phyloP scores from a whole-genome alignment of 2,888 invertebrate species.

The Dione vanillae region DNA sequence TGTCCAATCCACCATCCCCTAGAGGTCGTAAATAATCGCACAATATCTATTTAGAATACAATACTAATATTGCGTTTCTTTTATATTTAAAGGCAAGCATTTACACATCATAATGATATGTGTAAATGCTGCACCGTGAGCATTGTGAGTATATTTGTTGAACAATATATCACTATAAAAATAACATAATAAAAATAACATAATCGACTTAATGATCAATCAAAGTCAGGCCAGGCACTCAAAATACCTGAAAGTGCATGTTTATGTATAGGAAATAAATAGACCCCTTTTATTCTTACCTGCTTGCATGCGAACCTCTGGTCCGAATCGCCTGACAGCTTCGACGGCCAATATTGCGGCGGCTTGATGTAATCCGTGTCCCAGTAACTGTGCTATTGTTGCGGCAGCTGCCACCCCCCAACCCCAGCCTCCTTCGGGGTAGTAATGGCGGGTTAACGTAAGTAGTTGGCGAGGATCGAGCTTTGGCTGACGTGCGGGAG shows the following conservation, averaged over 20 bases:
- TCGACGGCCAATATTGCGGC: constrained; percentile 85
- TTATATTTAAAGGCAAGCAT: not conserved
- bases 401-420: constrained; percentile 91
- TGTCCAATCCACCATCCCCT: constrained; percentile 53
- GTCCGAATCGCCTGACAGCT: constrained; percentile 85
- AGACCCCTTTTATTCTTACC: constrained; percentile 66
- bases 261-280: too few species aligned
- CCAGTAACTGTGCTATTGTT: constrained; percentile 88
- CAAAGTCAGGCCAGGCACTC: too few species aligned
- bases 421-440: constrained; percentile 95
- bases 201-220: too few species aligned
- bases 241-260: too few species aligned
- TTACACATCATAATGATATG: too few species aligned
- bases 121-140: too few species aligned
- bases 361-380: constrained; percentile 90
- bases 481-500: constrained; percentile 76
- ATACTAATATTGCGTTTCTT: constrained; percentile 23
- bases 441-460: constrained; percentile 91
- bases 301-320: constrained; percentile 85
- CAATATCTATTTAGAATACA: constrained; percentile 39
- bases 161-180: too few species aligned
- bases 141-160: not conserved
- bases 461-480: constrained; percentile 85
- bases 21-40: constrained; percentile 48
- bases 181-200: too few species aligned